Percentiles rank a stretch among this genome's conserved stretches.
These are phyloP conservation scores for Cygnus buccinator DNA, from an alignment of 2,113 vertebrate species.

Conservation along the genomic window DNA sequence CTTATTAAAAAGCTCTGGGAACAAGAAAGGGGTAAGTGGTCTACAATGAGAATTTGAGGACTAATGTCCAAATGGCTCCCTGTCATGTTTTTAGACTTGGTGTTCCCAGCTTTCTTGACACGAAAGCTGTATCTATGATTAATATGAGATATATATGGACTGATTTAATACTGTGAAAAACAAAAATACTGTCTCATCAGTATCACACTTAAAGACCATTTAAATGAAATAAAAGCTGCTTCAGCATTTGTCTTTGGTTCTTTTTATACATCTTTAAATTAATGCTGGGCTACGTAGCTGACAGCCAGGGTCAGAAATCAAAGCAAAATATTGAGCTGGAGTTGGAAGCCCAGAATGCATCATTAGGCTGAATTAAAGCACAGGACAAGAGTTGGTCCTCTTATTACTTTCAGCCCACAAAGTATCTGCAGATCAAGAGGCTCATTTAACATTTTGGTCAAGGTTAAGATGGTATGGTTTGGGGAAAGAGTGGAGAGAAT, in stretches of 20 bases:
- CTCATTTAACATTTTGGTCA: background rate
- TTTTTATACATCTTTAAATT: background rate
- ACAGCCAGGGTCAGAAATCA: background rate
- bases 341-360: background rate
- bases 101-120: background rate
- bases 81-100: background rate
- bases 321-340: background rate
- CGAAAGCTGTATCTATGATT: background rate
- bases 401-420: background rate
- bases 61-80: background rate
- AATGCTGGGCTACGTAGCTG: background rate
- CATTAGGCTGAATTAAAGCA: background rate
- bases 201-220: background rate
- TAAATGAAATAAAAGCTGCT: background rate
- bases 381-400: background rate
- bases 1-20: background rate
- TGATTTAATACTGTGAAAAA: background rate
- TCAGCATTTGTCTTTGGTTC: background rate
- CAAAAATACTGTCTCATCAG: background rate
- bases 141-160: background rate
- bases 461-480: background rate
- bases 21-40: rapidly evolving
- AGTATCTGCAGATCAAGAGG: background rate
- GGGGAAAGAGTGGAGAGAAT: background rate
- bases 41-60: background rate